Evolutionary conservation across 2,797 vertebrate genomes (phyloP).

Genomic region (Onychomys leucogaster): DNA sequence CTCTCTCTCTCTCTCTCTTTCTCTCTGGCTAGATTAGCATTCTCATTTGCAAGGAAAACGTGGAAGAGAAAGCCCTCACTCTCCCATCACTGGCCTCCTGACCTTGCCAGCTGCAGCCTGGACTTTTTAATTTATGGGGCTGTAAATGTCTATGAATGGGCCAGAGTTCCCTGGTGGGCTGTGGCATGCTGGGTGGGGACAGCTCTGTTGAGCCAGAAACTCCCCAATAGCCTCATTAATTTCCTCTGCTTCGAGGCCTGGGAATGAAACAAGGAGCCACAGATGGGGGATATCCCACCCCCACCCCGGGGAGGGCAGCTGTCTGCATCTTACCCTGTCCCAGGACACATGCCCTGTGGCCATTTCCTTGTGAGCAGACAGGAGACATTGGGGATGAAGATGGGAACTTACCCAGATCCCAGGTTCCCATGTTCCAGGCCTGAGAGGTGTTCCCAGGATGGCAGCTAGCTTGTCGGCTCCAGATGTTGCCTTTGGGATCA

Average conservation of each 20-base stretch:
- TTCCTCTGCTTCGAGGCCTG: conserved; percentile 42
- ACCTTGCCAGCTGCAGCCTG: conserved; percentile 76
- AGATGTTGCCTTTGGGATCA: background rate
- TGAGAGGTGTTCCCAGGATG: background rate
- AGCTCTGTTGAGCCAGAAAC: conserved; percentile 37
- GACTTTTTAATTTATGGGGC: conserved; percentile 70
- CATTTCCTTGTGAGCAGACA: background rate
- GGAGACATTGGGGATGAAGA: background rate
- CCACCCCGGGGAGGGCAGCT: conserved; percentile 7
- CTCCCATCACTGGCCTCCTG: conserved; percentile 8
- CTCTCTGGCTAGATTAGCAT: conserved; percentile 16
- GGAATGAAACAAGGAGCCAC: conserved; percentile 34
- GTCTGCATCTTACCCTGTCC: background rate
- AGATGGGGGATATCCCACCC: background rate
- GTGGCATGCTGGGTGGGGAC: conserved; percentile 16
- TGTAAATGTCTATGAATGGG: conserved; percentile 77
- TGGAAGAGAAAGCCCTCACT: conserved; percentile 16
- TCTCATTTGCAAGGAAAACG: conserved; percentile 57
- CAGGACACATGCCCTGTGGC: background rate
- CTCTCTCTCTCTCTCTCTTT: background rate
- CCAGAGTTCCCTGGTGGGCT: conserved; percentile 49
- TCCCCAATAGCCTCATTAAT: conserved; percentile 47
- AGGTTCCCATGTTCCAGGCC: background rate
- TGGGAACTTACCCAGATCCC: background rate
- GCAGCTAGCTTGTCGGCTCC: background rate